Evolutionary conservation across 2,113 vertebrate species (phyloP), one percentile per base, ranked within the genome.

Genomic region (Notechis scutatus): DNA sequence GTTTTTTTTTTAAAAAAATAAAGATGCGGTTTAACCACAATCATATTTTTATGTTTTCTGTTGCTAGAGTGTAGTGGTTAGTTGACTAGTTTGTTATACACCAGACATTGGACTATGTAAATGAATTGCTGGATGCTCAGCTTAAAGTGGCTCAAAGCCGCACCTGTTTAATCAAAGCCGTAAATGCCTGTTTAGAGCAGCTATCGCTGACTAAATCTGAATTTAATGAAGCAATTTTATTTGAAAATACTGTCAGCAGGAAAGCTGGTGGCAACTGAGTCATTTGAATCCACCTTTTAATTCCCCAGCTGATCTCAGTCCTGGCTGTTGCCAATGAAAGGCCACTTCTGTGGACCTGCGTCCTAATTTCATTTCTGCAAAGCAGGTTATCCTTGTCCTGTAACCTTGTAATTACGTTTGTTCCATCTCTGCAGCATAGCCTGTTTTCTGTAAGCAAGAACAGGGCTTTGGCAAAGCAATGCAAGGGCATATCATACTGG

Each of bases 321-420:
- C 29, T 85, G 59, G 0, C 47, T 87, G 9, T 4, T 94, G 92
- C 85, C 92, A 92, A 15, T 61, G 56, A 94, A 94, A 87, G 74
- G 24, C 54, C 0, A 0, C 92, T 95, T 89, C 92, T 24, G 18
- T 87, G 54, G 91, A 42, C 91, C 61, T 54, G 69, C 57, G 42
- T 4, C 90, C 8, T 89, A 4, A 0, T 39, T 94, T 50, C 61
- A 10, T 20, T 93, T 93, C 0, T 0, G 1, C 55, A 3, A 93
- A 90, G 88, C 92, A 81, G 26, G 92, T 87, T 95, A 94, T 90
- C 90, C 56, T 90, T 92, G 86, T 59, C 4, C 5, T 0, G 74
- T 92, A 52, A 4, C 52, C 50, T 54, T 91, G 0, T 90, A 91
- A 26, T 61, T 90, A 2, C 0, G 0, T 85, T 92, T 93, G 26